Conservation (phyloP, 2,797 vertebrate genomes). For the Pteronotus mesoamericanus region DNA sequence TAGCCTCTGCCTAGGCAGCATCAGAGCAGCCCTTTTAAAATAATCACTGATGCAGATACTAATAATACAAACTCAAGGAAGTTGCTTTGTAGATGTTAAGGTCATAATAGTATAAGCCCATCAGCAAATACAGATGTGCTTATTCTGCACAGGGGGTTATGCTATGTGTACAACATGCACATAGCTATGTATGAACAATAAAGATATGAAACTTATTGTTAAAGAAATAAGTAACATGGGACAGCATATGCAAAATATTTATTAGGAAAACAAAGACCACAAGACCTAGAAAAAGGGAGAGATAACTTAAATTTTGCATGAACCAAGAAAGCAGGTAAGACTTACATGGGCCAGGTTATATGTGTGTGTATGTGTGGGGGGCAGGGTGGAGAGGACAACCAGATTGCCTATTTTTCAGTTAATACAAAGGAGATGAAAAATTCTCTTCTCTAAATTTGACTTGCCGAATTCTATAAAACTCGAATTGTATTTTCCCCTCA, state of each 20-base stretch:
- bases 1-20: neutral
- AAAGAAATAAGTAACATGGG: neutral
- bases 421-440: neutral
- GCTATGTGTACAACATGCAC: neutral
- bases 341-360: neutral
- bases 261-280: neutral
- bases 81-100: neutral
- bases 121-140: neutral
- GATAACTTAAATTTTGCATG: neutral
- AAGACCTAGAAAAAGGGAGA: neutral
- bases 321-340: neutral
- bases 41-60: neutral
- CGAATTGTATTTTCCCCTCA: neutral
- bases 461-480: neutral
- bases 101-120: neutral
- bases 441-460: neutral
- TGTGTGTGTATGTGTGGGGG: fast-evolving
- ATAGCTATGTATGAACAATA: neutral
- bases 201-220: neutral
- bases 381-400: neutral
- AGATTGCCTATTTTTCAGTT: neutral
- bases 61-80: neutral
- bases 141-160: neutral
- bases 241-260: neutral
- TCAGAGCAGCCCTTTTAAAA: neutral